Evolutionary conservation across 2,797 vertebrate species (phyloP), one percentile per base, ranked within the genome.

Genomic region (Takifugu ocellatus): DNA sequence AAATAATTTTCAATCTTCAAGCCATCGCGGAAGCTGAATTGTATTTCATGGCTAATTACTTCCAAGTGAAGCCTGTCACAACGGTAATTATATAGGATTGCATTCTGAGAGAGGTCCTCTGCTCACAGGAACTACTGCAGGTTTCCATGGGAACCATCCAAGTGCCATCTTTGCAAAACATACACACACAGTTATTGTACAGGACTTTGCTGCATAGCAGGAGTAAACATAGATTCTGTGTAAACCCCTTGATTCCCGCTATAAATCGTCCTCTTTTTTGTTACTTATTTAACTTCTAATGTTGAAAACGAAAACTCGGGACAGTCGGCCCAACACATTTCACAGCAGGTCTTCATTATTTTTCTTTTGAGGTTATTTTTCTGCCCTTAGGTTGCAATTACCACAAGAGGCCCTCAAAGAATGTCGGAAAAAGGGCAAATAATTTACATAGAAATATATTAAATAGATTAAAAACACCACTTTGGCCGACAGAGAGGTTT

Each of bases 341-440:
- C 11, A 39, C 14, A 39, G 3, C 14, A 12, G 36, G 12, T 39
- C 36, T 39, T 39, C 12, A 39, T 12, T 14, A 21, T 4, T 39
- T 39, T 14, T 39, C 3, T 14, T 12, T 39, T 39, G 1, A 14
- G 3, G 3, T 39, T 33, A 7, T 33, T 36, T 12, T 39, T 39
- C 9, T 63, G 81, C 79, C 80, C 79, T 59, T 56, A 71, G 84
- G 86, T 74, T 62, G 81, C 80, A 84, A 75, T 91, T 85, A 89
- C 72, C 61, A 42, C 68, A 61, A 85, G 83, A 88, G 74, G 81
- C 82, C 72, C 69, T 76, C 69, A 72, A 73, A 57, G 71, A 76
- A 6, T 10, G 78, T 73, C 59, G 70, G 69, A 83, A 90, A 29
- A 84, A 76, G 65, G 17, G 63, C 55, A 74, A 81, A 83, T 88